phyloP scores from a whole-genome alignment of 2,113 vertebrate species.

The Crotophaga sulcirostris region DNA sequence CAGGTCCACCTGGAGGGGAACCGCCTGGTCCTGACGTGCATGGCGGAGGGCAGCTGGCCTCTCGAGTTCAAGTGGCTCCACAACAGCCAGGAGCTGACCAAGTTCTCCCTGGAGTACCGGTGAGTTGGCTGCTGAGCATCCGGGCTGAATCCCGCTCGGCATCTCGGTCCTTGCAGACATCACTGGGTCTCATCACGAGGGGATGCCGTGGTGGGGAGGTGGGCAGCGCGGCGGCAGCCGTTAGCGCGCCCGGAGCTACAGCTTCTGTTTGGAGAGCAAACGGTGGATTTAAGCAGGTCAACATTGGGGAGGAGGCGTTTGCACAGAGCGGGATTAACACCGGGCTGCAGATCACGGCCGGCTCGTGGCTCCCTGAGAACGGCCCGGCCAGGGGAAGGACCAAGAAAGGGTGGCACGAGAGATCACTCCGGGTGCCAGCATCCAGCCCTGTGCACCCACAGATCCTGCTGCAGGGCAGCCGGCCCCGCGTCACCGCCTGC shows the following conservation, averaged over 20 bases:
- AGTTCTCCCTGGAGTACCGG: conserved; percentile 97
- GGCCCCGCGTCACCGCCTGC: not conserved
- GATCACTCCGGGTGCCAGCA: rapidly evolving
- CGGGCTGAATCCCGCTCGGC: rapidly evolving
- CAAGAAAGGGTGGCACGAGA: not conserved
- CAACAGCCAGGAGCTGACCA: conserved; percentile 90
- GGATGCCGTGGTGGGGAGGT: not conserved
- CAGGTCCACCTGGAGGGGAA: conserved; percentile 97
- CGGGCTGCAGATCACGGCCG: not conserved
- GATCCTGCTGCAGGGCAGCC: not conserved
- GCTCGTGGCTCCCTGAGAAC: not conserved
- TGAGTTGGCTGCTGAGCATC: conserved; percentile 5
- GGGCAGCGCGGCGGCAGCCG: not conserved
- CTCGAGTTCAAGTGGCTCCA: conserved; percentile 98
- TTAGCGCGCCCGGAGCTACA: not conserved
- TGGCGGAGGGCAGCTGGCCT: conserved; percentile 99
- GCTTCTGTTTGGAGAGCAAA: conserved; percentile 29
- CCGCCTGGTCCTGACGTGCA: conserved; percentile 96
- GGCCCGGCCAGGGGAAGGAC: rapidly evolving
- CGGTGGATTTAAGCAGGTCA: not conserved
- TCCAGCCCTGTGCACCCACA: rapidly evolving
- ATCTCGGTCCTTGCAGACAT: rapidly evolving
- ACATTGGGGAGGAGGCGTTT: not conserved
- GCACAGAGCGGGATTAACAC: not conserved
- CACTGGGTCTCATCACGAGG: not conserved